phyloP scores from a whole-genome alignment of 2,888 invertebrate species.

The Steromphala cineraria region DNA sequence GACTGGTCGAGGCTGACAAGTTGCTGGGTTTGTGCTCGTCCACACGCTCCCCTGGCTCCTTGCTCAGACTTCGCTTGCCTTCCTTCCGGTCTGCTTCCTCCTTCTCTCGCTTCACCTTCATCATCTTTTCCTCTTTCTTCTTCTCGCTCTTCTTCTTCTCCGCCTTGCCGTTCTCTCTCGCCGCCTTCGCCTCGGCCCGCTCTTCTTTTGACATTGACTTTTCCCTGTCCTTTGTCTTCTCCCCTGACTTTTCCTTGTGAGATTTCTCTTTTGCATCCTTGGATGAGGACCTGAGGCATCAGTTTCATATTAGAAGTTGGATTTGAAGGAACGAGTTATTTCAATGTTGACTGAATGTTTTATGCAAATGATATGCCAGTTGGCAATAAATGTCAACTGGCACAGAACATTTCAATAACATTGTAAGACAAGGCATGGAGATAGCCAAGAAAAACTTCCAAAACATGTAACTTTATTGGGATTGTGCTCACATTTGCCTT shows the following conservation, averaged over 20 bases:
- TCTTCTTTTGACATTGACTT: background rate
- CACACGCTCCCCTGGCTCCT: conserved; percentile 15
- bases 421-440: no score
- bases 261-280: conserved; percentile 24
- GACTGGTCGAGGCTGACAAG: background rate
- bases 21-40: conserved; percentile 1
- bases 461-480: no score
- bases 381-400: no score
- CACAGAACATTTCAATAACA: no score
- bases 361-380: no score
- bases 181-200: conserved; percentile 9
- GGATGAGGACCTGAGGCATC: background rate
- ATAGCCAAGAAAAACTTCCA: no score
- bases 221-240: background rate
- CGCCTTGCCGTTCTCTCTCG: background rate
- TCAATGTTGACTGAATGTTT: no score
- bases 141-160: conserved; percentile 23
- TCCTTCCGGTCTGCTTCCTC: conserved; percentile 7
- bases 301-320: background rate
- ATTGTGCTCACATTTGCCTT: no score
- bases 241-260: conserved; percentile 16
- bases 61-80: background rate
- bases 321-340: no score
- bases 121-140: conserved; percentile 22
- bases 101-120: conserved; percentile 13